Evolutionary conservation across 2,888 invertebrate genomes (phyloP), one percentile per base, ranked within the genome.

Genomic region (Epinotia nisella): DNA sequence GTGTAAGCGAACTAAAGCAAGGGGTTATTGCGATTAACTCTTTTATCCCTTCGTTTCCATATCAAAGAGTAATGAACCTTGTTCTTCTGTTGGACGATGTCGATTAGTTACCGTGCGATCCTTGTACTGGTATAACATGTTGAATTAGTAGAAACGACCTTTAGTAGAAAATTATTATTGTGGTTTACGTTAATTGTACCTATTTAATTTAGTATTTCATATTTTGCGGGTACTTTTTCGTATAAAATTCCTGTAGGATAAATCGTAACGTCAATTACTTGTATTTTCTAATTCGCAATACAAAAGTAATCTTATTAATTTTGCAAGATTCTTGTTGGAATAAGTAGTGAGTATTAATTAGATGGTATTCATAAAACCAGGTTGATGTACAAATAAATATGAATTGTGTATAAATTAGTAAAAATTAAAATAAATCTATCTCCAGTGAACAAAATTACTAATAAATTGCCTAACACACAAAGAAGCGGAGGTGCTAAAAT

Each of bases 11-110:
- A 90, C 88, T 90, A 89, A 92, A 90, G 90, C 87, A 88, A 93
- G 91, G 93, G 93, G 93, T 89, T 92, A 92, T 91, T 90, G 90
- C 91, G 93, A 92, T 92, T 92, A 92, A 92, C 92, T 92, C 91
- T 91, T 93, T 93, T 92, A 92, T 93, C 91, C 93, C 91, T 90
- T 92, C 90, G 92, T 92, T 92, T 92, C 90, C 90, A 92, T 92
- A 91, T 91, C 89, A 92, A 93, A 92, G 92, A 93, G 91, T 93
- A 93, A 92, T 92, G 92, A 93, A 93, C 92, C 92, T 92, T 91
- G 90, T 91, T 91, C 85, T 86, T 85, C 87, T 90, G 89, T 87
- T 90, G 87, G 87, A 87, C 85, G 82, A 82, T 87, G 87, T 85
- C 87, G 87, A 90, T 91, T 89, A 88, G 88, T 84, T 84, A 90